Evolutionary conservation across 2,113 vertebrate genomes (phyloP), one percentile per base, ranked within the genome.

Genomic region (Ibidorhyncha struthersii): DNA sequence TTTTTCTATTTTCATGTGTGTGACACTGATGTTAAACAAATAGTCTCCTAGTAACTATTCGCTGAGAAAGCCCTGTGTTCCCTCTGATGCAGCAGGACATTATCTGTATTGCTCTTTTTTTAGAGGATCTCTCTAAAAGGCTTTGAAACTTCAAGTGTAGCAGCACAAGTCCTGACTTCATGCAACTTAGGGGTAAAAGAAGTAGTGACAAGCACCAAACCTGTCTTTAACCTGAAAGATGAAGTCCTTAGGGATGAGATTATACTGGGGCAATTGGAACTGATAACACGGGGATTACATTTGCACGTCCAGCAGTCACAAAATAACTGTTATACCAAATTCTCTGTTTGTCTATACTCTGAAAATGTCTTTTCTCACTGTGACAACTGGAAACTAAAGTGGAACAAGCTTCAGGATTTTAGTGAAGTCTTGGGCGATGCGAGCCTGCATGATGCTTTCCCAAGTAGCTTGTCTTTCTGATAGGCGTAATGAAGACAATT

Each of bases 401-500:
- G 41, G 62, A 36, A 23, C 20, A 14, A 40, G 38, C 40, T 27
- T 40, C 47, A 9, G 10, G 8, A 17, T 47, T 74, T 36, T 11
- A 34, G 66, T 43, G 61, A 67, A 45, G 25, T 74, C 26, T 52
- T 59, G 62, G 49, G 47, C 3, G 1, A 45, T 13, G 34, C 1
- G 15, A 79, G 29, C 34, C 41, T 53, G 34, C 6, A 0, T 8
- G 29, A 50, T 55, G 53, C 66, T 81, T 74, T 45, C 34, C 34
- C 3, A 0, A 58, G n/a, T 27, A 45, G 41, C 55, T 87, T 43
- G 61, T 43, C 36, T 95, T 78, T 86, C 80, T 85, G 78, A 69
- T 63, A 61, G 86, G 76, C 36, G 11, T 91, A 74, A 93, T 70
- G 67, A 89, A 92, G 76, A 86, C 85, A 90, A 96, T 93, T 93